These are phyloP conservation scores for Agrilus mali DNA, from an alignment of 2,888 invertebrate genomes.

Conservation along the genomic window DNA sequence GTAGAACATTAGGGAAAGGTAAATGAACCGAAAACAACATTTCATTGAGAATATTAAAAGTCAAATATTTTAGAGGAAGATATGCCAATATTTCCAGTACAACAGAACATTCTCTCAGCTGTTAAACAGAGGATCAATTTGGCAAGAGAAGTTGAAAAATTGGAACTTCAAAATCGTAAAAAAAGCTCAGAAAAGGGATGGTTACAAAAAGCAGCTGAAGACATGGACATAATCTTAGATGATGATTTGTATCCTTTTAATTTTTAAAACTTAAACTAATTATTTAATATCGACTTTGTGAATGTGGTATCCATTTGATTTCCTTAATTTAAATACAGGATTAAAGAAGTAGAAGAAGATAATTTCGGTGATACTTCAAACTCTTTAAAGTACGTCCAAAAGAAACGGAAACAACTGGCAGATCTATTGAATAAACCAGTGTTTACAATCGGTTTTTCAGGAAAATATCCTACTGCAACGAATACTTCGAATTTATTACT, in stretches of 20 bases:
- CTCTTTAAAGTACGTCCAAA: conserved; percentile 33
- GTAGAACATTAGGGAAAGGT: conserved; percentile 77
- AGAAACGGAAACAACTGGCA: conserved; percentile 39
- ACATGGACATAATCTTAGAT: conserved; percentile 86
- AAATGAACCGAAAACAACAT: conserved; percentile 21
- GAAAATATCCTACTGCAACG: conserved; percentile 38
- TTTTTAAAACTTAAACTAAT: background rate
- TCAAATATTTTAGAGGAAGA: conserved; percentile 51
- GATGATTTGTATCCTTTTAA: conserved; percentile 44
- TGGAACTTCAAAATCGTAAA: conserved; percentile 54
- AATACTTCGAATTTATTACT: conserved; percentile 16
- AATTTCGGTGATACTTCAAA: conserved; percentile 18
- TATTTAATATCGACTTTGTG: background rate
- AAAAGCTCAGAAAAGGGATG: conserved; percentile 63
- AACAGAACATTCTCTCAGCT: conserved; percentile 45
- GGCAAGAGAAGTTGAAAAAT: conserved; percentile 68
- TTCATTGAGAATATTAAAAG: background rate
- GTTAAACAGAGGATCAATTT: conserved; percentile 60
- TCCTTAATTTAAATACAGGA: conserved; percentile 6
- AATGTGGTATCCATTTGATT: background rate
- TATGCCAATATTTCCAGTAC: conserved; percentile 72
- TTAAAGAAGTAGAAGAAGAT: conserved; percentile 19
- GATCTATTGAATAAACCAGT: conserved; percentile 44
- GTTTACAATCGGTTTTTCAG: conserved; percentile 57
- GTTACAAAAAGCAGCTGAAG: conserved; percentile 73